These are phyloP conservation scores for Galerucella nymphaeae DNA, from an alignment of 2,888 invertebrate species.

Conservation along the genomic window DNA sequence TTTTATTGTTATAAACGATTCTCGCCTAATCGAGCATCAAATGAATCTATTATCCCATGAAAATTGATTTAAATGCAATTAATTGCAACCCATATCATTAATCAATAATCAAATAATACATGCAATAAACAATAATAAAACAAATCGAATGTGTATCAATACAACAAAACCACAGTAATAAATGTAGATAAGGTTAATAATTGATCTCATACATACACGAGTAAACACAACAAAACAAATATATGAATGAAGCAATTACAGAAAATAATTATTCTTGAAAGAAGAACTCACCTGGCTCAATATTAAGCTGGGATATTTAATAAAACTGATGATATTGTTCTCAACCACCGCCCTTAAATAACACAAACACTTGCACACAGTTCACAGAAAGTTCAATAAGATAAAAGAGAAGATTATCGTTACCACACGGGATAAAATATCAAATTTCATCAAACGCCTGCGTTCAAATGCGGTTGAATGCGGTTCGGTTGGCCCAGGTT, in stretches of 20 bases:
- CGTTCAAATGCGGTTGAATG: slow-evolving; percentile 48
- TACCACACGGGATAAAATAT: slow-evolving; percentile 28
- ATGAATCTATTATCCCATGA: background rate
- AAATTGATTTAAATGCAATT: background rate
- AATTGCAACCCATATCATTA: background rate
- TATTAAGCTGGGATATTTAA: background rate
- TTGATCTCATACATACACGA: background rate
- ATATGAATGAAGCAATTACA: slow-evolving; percentile 9
- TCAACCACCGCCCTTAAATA: slow-evolving; percentile 48
- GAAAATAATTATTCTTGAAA: background rate
- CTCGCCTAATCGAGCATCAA: background rate
- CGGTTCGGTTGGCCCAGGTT: background rate
- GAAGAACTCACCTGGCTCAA: slow-evolving; percentile 10
- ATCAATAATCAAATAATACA: slow-evolving; percentile 8
- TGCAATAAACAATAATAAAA: background rate
- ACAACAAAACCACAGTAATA: background rate
- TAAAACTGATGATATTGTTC: background rate
- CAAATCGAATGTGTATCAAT: background rate
- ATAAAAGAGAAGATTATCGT: slow-evolving; percentile 12
- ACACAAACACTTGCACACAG: slow-evolving; percentile 47
- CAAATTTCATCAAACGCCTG: slow-evolving; percentile 43
- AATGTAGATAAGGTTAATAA: slow-evolving; percentile 14
- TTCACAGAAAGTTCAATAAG: slow-evolving; percentile 47
- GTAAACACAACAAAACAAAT: background rate
- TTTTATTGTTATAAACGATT: background rate